Evolutionary conservation across 2,888 invertebrate genomes (phyloP).

Genomic region (Eretmocerus hayati): DNA sequence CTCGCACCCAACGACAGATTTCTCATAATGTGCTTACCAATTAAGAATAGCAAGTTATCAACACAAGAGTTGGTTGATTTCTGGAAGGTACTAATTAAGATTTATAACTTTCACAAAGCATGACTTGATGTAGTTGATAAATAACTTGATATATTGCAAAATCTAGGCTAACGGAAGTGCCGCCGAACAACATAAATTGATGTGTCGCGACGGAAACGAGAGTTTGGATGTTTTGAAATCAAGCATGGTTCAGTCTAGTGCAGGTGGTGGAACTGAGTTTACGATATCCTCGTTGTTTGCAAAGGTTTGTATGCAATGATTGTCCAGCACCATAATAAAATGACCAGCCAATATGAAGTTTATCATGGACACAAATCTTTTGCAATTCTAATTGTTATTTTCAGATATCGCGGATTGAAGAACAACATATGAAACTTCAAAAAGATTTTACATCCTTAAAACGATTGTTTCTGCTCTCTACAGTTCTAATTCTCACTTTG

Average conservation of each 20-base stretch:
- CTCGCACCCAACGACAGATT: constrained; percentile 74
- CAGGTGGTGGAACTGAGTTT: constrained; percentile 31
- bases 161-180: constrained; percentile 48
- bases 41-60: constrained; percentile 52
- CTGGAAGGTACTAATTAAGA: constrained; percentile 76
- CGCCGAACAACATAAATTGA: constrained; percentile 66
- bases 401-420: constrained; percentile 46
- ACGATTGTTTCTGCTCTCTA: constrained; percentile 8
- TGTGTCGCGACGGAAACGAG: constrained; percentile 54
- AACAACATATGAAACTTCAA: constrained; percentile 48
- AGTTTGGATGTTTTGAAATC: constrained; percentile 31
- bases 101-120: constrained; percentile 9
- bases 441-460: constrained; percentile 40
- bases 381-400: background rate
- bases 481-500: constrained; percentile 1
- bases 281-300: constrained; percentile 35
- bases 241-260: constrained; percentile 28
- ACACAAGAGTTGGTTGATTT: constrained; percentile 62
- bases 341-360: background rate
- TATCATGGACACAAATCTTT: background rate
- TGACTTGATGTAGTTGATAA: background rate
- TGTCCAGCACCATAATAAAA: background rate
- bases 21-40: constrained; percentile 74
- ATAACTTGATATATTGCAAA: background rate
- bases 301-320: constrained; percentile 33